phyloP scores from a whole-genome alignment of 2,113 vertebrate species.

The Percina caprodes region DNA sequence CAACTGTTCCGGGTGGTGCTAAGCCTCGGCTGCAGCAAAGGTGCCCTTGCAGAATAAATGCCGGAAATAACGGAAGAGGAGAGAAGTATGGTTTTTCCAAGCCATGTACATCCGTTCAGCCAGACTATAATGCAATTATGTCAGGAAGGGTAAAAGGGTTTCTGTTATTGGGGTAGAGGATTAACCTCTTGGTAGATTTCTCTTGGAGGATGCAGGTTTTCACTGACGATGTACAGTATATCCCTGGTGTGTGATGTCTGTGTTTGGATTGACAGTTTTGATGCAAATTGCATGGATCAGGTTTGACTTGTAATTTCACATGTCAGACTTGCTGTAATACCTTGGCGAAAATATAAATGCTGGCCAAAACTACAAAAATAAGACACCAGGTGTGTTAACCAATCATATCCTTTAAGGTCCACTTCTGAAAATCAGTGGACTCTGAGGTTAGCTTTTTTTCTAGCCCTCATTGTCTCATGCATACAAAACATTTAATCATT shows the following conservation, averaged over 20 bases:
- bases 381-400: background rate
- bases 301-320: background rate
- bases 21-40: too few species aligned
- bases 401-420: background rate
- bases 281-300: background rate
- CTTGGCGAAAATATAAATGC: background rate
- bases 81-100: too few species aligned
- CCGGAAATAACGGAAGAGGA: too few species aligned
- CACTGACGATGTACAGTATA: background rate
- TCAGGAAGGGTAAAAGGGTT: background rate
- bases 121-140: background rate
- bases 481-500: conserved; percentile 18
- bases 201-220: background rate
- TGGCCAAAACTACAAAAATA: conserved; percentile 2
- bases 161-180: background rate
- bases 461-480: background rate
- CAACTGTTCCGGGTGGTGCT: too few species aligned
- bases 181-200: background rate
- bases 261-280: background rate
- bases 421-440: background rate
- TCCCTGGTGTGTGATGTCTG: too few species aligned
- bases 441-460: conserved; percentile 1
- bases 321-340: too few species aligned
- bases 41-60: too few species aligned
- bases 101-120: too few species aligned